Conservation (phyloP, 2,888 invertebrate genomes). For the Pediacus dermestoides region DNA sequence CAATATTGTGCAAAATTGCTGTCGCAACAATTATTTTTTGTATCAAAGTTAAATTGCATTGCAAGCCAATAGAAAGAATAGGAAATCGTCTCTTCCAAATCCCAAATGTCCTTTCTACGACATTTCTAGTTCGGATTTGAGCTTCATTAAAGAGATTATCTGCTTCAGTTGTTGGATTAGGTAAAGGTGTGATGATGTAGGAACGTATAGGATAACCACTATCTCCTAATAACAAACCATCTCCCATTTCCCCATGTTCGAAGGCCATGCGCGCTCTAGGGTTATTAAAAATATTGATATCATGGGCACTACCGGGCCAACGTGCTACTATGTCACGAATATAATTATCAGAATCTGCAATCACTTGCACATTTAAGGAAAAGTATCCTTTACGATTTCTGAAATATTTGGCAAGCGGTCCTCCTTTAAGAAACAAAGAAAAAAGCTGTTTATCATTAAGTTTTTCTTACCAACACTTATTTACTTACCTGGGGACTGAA, state of each 20-base stretch:
- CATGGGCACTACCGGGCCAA: not conserved
- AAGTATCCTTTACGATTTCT: not conserved
- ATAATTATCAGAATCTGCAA: not conserved
- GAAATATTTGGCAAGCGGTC: not conserved
- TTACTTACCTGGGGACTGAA: not conserved
- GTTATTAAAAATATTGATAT: not conserved
- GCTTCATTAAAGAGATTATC: slow-evolving; percentile 25
- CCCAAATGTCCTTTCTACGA: slow-evolving; percentile 27
- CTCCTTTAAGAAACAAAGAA: not conserved
- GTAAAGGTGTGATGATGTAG: slow-evolving; percentile 26
- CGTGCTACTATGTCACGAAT: not conserved
- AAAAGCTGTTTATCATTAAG: not conserved
- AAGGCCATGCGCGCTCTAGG: too few relatives aligned
- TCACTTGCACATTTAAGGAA: not conserved
- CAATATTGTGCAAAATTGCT: slow-evolving; percentile 10
- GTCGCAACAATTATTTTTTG: slow-evolving; percentile 11
- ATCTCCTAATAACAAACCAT: slow-evolving; percentile 26
- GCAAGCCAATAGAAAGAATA: slow-evolving; percentile 22
- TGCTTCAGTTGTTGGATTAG: slow-evolving; percentile 12
- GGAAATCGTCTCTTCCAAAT: slow-evolving; percentile 31
- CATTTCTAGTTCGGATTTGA: slow-evolving; percentile 24
- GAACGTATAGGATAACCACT: slow-evolving; percentile 30
- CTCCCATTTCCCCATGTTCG: slow-evolving; percentile 19
- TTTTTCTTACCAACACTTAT: not conserved
- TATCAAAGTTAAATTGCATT: not conserved